Evolutionary conservation across 2,113 vertebrate genomes (phyloP).

Genomic region (Sturnus vulgaris): DNA sequence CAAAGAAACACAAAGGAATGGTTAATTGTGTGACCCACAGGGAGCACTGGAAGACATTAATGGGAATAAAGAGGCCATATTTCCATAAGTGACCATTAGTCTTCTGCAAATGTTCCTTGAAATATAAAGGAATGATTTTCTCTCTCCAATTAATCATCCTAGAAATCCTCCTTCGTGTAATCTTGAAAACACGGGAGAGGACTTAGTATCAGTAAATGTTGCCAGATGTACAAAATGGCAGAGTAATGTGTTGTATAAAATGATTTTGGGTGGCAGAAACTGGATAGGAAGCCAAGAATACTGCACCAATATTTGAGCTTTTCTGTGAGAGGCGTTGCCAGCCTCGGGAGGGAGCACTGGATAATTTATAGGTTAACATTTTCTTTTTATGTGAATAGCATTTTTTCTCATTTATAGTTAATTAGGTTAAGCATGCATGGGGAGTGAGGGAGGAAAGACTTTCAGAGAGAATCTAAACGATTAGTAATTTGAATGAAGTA

Average conservation of each 20-base stretch:
- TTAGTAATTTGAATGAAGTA: conserved; percentile 78
- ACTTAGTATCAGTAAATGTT: conserved; percentile 25
- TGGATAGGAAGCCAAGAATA: conserved; percentile 34
- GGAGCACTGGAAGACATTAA: conserved; percentile 50
- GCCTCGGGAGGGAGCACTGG: conserved; percentile 54
- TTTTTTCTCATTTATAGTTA: conserved; percentile 82
- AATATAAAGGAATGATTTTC: conserved; percentile 55
- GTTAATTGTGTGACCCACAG: conserved; percentile 46
- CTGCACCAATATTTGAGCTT: conserved; percentile 15
- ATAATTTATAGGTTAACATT: conserved; percentile 83
- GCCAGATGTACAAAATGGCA: conserved; percentile 51
- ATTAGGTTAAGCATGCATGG: conserved; percentile 81
- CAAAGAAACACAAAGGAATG: conserved; percentile 31
- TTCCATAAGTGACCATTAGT: conserved; percentile 63
- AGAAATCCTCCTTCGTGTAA: conserved; percentile 38
- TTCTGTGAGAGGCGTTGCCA: conserved; percentile 45
- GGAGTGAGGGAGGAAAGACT: conserved; percentile 75
- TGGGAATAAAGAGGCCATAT: conserved; percentile 50
- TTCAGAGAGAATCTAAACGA: conserved; percentile 74
- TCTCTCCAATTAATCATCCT: conserved; percentile 46
- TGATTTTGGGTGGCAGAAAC: conserved; percentile 42
- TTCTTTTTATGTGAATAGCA: conserved; percentile 80
- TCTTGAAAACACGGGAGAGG: conserved; percentile 38
- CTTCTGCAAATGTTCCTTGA: conserved; percentile 63
- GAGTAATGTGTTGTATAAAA: conserved; percentile 42